Evolutionary conservation across 2,888 invertebrate species (phyloP), one percentile per base, ranked within the genome.

Genomic region (Phalera bucephala): DNA sequence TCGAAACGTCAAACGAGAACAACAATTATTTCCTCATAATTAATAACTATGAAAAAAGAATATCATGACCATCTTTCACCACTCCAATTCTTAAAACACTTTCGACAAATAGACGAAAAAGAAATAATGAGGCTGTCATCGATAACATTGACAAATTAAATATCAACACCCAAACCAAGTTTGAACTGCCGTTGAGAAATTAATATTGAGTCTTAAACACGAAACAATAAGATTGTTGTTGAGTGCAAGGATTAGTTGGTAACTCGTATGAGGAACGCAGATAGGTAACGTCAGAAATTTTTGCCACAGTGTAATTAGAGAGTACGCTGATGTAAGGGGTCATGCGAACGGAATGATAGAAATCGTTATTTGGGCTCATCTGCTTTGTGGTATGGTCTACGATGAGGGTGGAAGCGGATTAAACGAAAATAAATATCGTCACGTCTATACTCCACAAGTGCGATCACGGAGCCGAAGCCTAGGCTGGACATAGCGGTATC

Each of bases 121-220:
- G 45, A 76, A 80, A 81, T 85, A 83, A 82, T 78, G 64, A 74
- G 67, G 46, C 80, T 83, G 82, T 84, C 87, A 83, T 68, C 72
- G 64, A 64, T 70, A 81, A 84, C 84, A 83, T 82, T 87, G 85
- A 88, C 86, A 85, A 86, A 87, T 87, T 86, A 83, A 85, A 86
- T 79, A 83, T 77, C 76, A 80, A 74, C 74, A 70, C 51, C 31
- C 37, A 47, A 47, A 29, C 48, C 55, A 35, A 50, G 15, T 12
- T 33, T 49, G 36, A 9, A 14, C 0, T 8, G 14, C 13, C 27
- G 15, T 7, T 14, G 11, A 7, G 21, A 29, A 20, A 7, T 15
- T 32, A 8, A 59, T 45, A 42, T 29, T 50, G 27, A 42, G 46
- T 50, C 46, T 59, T 67, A 64, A 36, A 3, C 1, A 3, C 1